Evolutionary conservation across 2,888 invertebrate genomes (phyloP).

Genomic region (Galerucella pusilla): DNA sequence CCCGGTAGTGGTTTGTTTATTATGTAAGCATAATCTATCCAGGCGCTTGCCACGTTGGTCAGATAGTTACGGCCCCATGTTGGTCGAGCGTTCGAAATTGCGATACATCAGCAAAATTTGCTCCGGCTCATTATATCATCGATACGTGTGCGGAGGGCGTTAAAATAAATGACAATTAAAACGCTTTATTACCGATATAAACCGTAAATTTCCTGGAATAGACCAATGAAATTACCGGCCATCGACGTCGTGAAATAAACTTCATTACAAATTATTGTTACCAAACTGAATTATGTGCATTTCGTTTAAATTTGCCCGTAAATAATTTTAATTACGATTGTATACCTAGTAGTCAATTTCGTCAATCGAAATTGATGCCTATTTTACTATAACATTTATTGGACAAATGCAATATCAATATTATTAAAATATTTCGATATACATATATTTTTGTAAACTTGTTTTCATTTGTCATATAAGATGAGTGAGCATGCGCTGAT

Average conservation of each 20-base stretch:
- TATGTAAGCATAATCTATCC: constrained; percentile 8
- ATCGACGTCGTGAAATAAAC: constrained; percentile 23
- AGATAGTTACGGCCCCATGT: constrained; percentile 3
- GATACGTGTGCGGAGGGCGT: constrained; percentile 44
- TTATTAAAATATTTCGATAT: too few relatives aligned
- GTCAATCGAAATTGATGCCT: not conserved
- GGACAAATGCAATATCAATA: not conserved
- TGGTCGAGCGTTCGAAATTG: constrained; percentile 19
- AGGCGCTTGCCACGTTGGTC: not conserved
- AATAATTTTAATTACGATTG: not conserved
- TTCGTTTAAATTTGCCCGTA: constrained; percentile 1
- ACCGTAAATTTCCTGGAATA: constrained; percentile 39
- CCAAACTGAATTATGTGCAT: constrained; percentile 25
- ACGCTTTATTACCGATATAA: constrained; percentile 46
- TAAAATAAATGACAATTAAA: constrained; percentile 48
- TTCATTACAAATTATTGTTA: constrained; percentile 34
- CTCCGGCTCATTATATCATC: constrained; percentile 42
- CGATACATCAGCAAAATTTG: constrained; percentile 44
- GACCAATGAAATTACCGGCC: constrained; percentile 32
- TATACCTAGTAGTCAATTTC: not conserved
- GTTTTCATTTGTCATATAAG: too few relatives aligned
- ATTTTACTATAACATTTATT: not conserved
- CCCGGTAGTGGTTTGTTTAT: not conserved
- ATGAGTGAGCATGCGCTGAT: too few relatives aligned
- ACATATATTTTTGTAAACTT: too few relatives aligned